Conservation (phyloP, 2,113 vertebrate genomes). For the Lamprotornis superbus region DNA sequence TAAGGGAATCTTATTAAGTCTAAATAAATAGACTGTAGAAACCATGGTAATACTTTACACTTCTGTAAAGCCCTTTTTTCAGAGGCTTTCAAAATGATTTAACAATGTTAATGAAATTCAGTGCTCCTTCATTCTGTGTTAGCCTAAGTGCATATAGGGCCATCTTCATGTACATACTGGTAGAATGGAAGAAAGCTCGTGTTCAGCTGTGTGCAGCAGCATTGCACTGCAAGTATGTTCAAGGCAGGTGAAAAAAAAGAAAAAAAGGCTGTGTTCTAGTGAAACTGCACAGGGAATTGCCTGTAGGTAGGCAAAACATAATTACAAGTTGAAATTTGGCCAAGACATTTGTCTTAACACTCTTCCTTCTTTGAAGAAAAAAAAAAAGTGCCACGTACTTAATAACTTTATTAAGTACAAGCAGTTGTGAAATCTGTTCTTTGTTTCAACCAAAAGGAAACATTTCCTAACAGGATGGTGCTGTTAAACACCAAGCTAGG, state of each 20-base stretch:
- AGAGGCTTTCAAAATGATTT: constrained; percentile 60
- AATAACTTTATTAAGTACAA: constrained; percentile 60
- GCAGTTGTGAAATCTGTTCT: constrained; percentile 58
- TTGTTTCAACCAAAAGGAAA: constrained; percentile 53
- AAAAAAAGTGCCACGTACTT: constrained; percentile 21
- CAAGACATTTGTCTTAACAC: constrained; percentile 56
- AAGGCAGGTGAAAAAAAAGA: not conserved
- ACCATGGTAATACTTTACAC: constrained; percentile 42
- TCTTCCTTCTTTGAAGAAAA: constrained; percentile 57
- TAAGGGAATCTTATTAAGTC: constrained; percentile 50
- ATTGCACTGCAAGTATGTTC: not conserved
- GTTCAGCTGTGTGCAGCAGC: not conserved
- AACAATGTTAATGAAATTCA: constrained; percentile 65
- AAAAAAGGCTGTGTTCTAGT: not conserved
- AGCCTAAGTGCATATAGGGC: constrained; percentile 35
- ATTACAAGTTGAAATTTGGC: constrained; percentile 60
- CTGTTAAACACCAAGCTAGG: not conserved
- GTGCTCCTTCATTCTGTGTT: constrained; percentile 14
- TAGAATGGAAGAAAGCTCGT: not conserved
- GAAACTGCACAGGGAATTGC: constrained; percentile 46
- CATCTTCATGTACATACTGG: constrained; percentile 23
- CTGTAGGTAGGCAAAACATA: constrained; percentile 61
- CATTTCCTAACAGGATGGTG: constrained; percentile 36
- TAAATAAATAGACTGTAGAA: constrained; percentile 58
- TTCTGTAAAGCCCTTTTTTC: constrained; percentile 49